Percentiles rank a stretch among this genome's conserved stretches.
These are phyloP conservation scores for Eulemur albifrons DNA, from an alignment of 2,797 vertebrate species.

Conservation along the genomic window DNA sequence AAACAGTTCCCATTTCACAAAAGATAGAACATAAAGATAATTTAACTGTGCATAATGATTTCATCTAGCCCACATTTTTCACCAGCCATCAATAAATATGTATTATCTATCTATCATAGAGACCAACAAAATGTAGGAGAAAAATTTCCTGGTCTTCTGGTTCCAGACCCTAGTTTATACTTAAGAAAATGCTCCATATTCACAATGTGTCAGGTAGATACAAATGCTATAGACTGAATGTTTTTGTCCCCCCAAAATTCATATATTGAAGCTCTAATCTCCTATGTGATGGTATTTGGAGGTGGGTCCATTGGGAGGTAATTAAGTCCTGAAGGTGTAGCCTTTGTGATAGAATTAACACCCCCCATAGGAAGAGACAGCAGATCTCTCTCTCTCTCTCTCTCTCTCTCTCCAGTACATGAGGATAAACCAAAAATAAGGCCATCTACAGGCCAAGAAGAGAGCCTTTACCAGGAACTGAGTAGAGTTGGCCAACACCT, in stretches of 20 bases:
- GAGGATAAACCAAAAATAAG: not conserved
- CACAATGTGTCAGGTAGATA: not conserved
- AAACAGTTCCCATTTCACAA: not conserved
- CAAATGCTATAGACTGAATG: not conserved
- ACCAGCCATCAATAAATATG: not conserved
- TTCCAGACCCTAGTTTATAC: not conserved
- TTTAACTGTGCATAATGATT: not conserved
- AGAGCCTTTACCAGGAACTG: not conserved
- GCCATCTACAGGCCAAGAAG: not conserved
- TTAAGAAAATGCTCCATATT: not conserved
- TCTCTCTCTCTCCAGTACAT: not conserved
- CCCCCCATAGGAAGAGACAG: not conserved
- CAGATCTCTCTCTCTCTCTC: not conserved
- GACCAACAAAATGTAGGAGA: not conserved
- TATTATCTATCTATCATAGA: not conserved
- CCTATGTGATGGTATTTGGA: not conserved
- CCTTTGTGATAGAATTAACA: not conserved
- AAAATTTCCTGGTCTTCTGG: not conserved
- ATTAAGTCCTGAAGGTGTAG: not conserved
- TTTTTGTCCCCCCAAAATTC: not conserved
- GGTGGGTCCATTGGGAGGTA: not conserved
- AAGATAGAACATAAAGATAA: not conserved
- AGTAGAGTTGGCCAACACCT: not conserved
- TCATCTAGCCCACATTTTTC: not conserved
- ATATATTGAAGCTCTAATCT: not conserved